Evolutionary conservation across 2,113 vertebrate genomes (phyloP).

Genomic region (Nothocercus julius): DNA sequence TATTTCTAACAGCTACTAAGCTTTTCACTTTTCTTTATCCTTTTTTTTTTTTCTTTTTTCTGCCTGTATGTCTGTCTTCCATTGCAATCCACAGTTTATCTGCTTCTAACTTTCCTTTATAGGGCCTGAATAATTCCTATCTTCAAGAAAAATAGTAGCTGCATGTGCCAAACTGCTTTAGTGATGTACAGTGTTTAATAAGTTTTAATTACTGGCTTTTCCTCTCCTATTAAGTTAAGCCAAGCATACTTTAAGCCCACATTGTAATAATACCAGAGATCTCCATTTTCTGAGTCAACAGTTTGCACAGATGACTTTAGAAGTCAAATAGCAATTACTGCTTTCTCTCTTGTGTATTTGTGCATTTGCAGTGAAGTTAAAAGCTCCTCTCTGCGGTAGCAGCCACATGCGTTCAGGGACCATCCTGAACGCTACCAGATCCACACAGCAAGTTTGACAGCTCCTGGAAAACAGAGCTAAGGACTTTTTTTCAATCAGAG

Average conservation of each 20-base stretch:
- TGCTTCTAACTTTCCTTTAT: neutral
- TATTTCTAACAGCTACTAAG: neutral
- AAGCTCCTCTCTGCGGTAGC: neutral
- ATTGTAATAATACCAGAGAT: neutral
- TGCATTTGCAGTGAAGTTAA: neutral
- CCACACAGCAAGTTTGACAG: neutral
- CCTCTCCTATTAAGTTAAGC: neutral
- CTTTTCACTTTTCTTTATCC: neutral
- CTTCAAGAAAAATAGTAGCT: neutral
- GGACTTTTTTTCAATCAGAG: neutral
- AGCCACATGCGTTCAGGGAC: neutral
- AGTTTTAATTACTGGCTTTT: conserved; percentile 13
- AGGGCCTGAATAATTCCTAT: neutral
- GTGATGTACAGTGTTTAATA: neutral
- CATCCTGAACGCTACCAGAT: neutral
- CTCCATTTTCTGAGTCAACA: conserved; percentile 14
- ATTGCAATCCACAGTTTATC: neutral
- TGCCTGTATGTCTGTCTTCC: neutral
- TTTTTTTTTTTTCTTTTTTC: neutral
- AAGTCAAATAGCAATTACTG: conserved; percentile 8
- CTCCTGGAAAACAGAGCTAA: neutral
- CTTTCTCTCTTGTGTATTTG: neutral
- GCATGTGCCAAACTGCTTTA: neutral
- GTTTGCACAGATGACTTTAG: neutral
- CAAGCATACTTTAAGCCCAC: neutral